phyloP scores from a whole-genome alignment of 2,113 vertebrate genomes.

The Bothrops jararaca region DNA sequence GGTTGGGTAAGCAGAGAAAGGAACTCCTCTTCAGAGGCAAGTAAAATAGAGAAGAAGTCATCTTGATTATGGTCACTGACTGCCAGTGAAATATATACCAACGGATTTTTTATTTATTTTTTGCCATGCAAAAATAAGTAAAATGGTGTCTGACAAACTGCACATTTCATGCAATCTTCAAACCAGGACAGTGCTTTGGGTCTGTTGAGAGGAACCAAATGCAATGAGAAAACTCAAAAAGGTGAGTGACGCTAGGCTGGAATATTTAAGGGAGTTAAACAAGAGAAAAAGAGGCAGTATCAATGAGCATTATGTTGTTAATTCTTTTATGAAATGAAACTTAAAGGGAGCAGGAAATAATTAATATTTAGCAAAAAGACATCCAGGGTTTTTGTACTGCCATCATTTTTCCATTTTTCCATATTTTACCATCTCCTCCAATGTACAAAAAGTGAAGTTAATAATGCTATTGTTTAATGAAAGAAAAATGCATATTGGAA shows the following conservation, averaged over 20 bases:
- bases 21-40: background rate
- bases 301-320: background rate
- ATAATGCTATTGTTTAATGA: background rate
- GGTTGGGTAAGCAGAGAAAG: background rate
- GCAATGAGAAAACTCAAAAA: background rate
- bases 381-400: background rate
- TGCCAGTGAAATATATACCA: background rate
- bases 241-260: background rate
- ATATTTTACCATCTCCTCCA: background rate
- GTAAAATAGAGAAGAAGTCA: background rate
- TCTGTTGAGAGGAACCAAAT: background rate
- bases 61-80: background rate
- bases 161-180: background rate
- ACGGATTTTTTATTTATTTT: background rate
- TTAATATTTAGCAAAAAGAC: background rate
- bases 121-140: background rate
- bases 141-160: too few relatives aligned
- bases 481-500: background rate
- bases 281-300: background rate
- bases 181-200: background rate
- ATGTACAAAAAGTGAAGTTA: background rate
- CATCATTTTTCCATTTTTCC: background rate
- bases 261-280: background rate
- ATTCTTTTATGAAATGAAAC: background rate
- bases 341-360: background rate